Base-by-base conservation (phyloP, 2,113 vertebrate genomes). In the Gymnocephalus cernua region DNA sequence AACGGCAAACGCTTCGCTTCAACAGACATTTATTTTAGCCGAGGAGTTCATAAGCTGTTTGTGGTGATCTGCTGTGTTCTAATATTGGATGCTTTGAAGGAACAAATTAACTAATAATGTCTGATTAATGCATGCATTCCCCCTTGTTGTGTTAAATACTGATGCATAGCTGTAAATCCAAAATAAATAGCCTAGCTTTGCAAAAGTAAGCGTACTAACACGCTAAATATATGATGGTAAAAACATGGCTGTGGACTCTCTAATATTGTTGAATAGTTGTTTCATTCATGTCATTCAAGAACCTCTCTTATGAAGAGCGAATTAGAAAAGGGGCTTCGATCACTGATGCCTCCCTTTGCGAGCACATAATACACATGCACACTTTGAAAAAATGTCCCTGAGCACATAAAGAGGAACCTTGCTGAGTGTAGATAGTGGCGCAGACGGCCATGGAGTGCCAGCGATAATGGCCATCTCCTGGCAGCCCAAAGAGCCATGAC, bases 401-500 rank as follows among this genome's bases (percentile, higher is more conserved):
- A 54, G 64, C 87, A 53, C 79, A 87, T 86, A 76, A 89, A 91
- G 77, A 81, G 86, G 82, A 80, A 80, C 73, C 91, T 80, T 89
- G 90, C 66, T 2, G 78, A 83, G 85, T 44, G 85, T 65, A 86
- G 91, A 93, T 91, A 93, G 90, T 11, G 80, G 84, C 54, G 59
- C 79, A 87, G 88, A 81, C 83, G 80, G 89, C 85, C 69, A 45
- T 81, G 85, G 92, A 83, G 88, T 82, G 86, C 57, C 68, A 3
- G 58, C 13, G 89, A 92, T 94, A 94, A 92, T 93, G 92, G 82
- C 64, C 77, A 72, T 92, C 87, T 88, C 82, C 86, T 89, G 85
- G 89, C 85, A 86, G 87, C 79, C 85, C 86, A 83, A 74, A 85
- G 89, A 86, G 80, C 82, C 87, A n/a, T 92, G 89, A 93, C 92